Base-by-base conservation (phyloP, 2,797 vertebrate species). In the Sarcophilus harrisii region DNA sequence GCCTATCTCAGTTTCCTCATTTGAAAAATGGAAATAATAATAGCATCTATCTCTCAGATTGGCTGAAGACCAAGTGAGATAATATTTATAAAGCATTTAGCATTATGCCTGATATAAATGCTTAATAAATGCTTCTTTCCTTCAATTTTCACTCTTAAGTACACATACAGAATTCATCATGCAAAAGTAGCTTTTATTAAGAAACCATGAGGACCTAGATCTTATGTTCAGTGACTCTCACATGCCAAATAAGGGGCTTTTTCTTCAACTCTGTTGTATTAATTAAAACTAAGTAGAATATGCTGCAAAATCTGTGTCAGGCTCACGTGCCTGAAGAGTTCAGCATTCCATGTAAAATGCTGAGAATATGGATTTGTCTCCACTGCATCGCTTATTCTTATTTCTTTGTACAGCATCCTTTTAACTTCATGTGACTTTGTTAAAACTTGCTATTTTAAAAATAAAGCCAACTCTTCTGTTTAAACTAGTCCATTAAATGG, bases 341-440 rank as follows among this genome's bases (percentile, higher is more conserved):
- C 66, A 38, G n/a, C 21, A 8, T 29, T 73, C 21, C 66, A 38
- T 38, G 9, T 45, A 94, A 54, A 52, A 28, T 21, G 90, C 58
- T 90, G 91, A 54, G 57, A 21, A 93, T 1, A 14, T 28, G 0
- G 27, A 45, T 89, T 57, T 91, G 58, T 12, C 49, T 32, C 9
- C 11, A 30, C 38, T 10, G 38, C 0, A 5, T 16, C 60, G 28
- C 5, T 60, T 12, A 18, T 57, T 95, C 27, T 89, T 57, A 92
- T 92, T 73, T 57, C 28, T 49, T n/a, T 73, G 24, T 60, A 12
- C 6, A 12, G 1, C 45, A n/a, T 95, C 0, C 66, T 92, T 58
- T 95, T 90, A 95, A 54, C 94, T 95, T 81, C 32, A 38, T 87
- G 73, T 92, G 89, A 93, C 57, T 49, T 28, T 5, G 45, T 30